Percentiles rank a stretch among this genome's conserved stretches.
phyloP scores from a whole-genome alignment of 1,140 invertebrate genomes.

The Eumeta japonica region DNA sequence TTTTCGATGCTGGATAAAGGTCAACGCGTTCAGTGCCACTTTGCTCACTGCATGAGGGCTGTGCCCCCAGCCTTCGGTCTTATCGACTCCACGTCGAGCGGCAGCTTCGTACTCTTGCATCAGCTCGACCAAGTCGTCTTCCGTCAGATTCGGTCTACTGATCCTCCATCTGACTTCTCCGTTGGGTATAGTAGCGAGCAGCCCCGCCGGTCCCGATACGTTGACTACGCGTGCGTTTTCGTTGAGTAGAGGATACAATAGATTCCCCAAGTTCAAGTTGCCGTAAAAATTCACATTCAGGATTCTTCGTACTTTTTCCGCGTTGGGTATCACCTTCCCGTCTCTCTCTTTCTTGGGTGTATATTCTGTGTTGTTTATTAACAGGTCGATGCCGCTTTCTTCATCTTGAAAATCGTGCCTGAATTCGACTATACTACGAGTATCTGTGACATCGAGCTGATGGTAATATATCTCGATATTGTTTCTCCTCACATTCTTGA shows the following conservation, averaged over 20 bases:
- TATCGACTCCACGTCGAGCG: conserved; percentile 33
- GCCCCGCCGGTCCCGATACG: conserved; percentile 42
- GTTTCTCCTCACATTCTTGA: conserved; percentile 25
- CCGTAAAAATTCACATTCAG: conserved; percentile 46
- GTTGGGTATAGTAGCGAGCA: conserved; percentile 41
- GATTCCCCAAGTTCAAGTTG: conserved; percentile 46
- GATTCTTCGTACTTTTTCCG: conserved; percentile 37
- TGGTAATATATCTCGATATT: conserved; percentile 25
- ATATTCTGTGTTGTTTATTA: conserved; percentile 46
- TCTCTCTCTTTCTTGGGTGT: conserved; percentile 12
- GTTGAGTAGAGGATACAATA: conserved; percentile 39
- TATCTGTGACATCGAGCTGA: conserved; percentile 43
- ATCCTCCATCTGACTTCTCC: conserved; percentile 35
- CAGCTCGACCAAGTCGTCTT: conserved; percentile 41
- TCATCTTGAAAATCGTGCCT: conserved; percentile 43
- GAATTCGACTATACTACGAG: conserved; percentile 42
- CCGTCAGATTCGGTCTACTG: conserved; percentile 31
- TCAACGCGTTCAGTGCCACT: conserved; percentile 42
- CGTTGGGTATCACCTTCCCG: conserved; percentile 32
- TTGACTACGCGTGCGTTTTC: conserved; percentile 43
- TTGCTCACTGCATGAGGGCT: conserved; percentile 42
- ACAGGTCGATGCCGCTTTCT: conserved; percentile 41
- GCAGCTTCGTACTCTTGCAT: conserved; percentile 46
- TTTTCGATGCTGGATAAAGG: conserved; percentile 43
- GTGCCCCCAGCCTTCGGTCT: conserved; percentile 42